phyloP scores from a whole-genome alignment of 2,113 vertebrate genomes.

The Numida meleagris region DNA sequence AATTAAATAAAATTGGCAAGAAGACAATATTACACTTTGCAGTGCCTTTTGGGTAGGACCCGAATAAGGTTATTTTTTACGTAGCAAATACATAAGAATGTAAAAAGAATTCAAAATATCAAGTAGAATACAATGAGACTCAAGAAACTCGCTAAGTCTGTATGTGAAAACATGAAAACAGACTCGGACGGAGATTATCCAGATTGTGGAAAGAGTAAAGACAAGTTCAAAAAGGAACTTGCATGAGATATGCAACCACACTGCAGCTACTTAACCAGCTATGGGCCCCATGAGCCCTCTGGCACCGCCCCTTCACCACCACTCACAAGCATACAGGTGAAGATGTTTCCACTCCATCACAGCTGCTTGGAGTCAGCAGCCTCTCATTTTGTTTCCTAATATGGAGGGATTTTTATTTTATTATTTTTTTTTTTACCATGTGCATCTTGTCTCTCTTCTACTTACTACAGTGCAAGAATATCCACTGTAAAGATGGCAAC shows the following conservation, averaged over 20 bases:
- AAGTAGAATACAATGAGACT: background rate
- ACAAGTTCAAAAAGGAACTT: no score
- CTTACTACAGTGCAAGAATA: fast-evolving
- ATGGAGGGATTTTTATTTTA: background rate
- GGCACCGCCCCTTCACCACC: fast-evolving
- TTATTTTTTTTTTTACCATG: background rate
- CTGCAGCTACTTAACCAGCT: background rate
- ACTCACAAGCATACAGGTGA: background rate
- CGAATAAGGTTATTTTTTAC: background rate
- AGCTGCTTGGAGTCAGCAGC: background rate
- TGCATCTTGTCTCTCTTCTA: background rate
- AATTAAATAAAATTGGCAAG: background rate
- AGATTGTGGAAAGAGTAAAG: background rate
- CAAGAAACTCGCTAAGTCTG: background rate
- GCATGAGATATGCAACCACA: background rate
- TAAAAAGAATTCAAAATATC: background rate
- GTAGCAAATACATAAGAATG: background rate
- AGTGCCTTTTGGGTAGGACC: background rate
- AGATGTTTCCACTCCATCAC: background rate
- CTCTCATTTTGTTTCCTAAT: background rate
- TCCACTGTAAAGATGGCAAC: background rate
- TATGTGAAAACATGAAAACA: background rate
- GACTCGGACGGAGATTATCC: background rate
- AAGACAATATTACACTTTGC: background rate
- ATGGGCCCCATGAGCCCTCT: fast-evolving